Evolutionary conservation across 2,113 vertebrate genomes (phyloP), one percentile per base, ranked within the genome.

Genomic region (Muntiacus muntjak): DNA sequence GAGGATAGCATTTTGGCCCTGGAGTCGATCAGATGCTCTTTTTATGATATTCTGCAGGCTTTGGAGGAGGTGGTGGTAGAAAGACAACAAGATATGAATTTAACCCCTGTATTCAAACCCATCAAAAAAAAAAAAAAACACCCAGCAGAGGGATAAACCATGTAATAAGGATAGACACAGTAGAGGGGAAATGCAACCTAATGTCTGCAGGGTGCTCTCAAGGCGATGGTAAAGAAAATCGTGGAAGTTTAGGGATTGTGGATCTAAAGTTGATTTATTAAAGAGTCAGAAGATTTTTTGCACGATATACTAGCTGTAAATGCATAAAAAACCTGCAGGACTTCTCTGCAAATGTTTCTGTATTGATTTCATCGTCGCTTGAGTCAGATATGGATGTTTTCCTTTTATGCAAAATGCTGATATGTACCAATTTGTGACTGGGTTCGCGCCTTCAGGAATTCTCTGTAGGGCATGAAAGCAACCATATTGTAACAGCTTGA

Each of bases 401-500:
- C 71, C 83, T 97, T 97, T 97, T 98, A 98, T 98, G 98, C 97
- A 98, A 98, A 98, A 94, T 98, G 98, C 98, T 98, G 98, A 98
- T 97, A 97, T 97, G 89, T 90, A 92, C 95, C 33, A 15, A 96
- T 98, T 97, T 96, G 97, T 62, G 97, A 91, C 98, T 82, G 91
- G 96, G 93, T 89, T 97, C 10, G 11, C 74, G 97, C 98, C 97
- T 97, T 91, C 91, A 97, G 97, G 95, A 97, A 97, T 96, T 96
- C 98, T 98, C 98, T 96, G 96, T 97, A 98, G 95, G 98, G 97
- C 96, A 78, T 91, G 97, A 87, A 93, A 98, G 97, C 43, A 97
- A 97, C 98, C 97, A 98, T 97, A 98, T 98, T 98, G 95, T 94
- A 98, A 98, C 98, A 98, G 98, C 98, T 96, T 98, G 98, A 98